Conservation (phyloP, 1,140 invertebrate species). For the Sitophilus oryzae region DNA sequence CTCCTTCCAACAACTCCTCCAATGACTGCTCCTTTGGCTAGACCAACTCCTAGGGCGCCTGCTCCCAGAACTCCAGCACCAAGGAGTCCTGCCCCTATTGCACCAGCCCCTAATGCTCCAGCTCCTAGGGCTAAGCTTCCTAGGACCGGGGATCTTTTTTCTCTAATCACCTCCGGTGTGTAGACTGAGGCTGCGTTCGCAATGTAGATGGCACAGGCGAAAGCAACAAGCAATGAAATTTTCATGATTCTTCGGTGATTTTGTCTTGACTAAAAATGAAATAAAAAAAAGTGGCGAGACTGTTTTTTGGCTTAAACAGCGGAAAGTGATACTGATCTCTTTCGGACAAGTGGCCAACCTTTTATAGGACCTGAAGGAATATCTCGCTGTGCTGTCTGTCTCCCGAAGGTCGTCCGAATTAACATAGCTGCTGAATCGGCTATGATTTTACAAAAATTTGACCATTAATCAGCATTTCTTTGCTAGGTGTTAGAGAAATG, state of each 20-base stretch:
- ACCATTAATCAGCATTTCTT: not conserved
- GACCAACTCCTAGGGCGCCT: conserved; percentile 30
- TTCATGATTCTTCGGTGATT: conserved; percentile 12
- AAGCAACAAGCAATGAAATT: conserved; percentile 8
- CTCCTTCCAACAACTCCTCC: conserved; percentile 24
- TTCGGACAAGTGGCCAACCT: conserved; percentile 8
- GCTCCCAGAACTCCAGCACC: conserved; percentile 34
- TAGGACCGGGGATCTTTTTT: conserved; percentile 36
- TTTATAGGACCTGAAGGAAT: conserved; percentile 17
- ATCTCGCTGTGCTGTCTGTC: conserved; percentile 13
- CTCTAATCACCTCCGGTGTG: conserved; percentile 27
- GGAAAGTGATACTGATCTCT: conserved; percentile 10
- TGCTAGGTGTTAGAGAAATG: not conserved
- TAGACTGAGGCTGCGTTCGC: conserved; percentile 25
- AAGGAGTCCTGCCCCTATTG: conserved; percentile 34
- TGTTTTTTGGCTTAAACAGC: not conserved
- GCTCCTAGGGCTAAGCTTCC: conserved; percentile 31
- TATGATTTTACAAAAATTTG: not conserved
- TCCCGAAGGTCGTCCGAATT: conserved; percentile 17
- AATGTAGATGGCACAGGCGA: conserved; percentile 16
- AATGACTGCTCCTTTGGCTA: conserved; percentile 25
- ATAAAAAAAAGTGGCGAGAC: no score
- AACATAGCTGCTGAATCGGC: conserved; percentile 16
- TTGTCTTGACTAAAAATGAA: no score
- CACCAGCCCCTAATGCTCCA: conserved; percentile 27